Base-by-base conservation (phyloP, 92 coral and sea anemone species). In the Zoanthus gigantus region DNA sequence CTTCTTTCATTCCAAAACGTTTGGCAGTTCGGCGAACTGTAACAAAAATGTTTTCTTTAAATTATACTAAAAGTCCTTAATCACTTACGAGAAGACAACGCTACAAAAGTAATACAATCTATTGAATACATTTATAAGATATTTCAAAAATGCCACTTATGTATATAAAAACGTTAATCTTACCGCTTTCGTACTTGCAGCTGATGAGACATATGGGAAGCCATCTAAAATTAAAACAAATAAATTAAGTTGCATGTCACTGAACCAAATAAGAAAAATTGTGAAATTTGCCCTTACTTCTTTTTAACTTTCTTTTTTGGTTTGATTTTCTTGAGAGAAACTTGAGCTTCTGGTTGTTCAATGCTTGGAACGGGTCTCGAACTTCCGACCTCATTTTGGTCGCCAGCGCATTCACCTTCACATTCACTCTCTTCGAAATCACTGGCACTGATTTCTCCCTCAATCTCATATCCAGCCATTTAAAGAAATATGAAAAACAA, bases 101-200 rank as follows among this genome's bases (percentile, higher is more conserved):
- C 28, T 67, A 7, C 72, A 7, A 23, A 63, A 0, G 74, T 69
- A 69, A 69, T 69, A 11, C 31, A 14, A 69, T 32, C 66, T 17
- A 50, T 28, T 63, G n/a, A 0, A 63, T 63, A 17, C 3, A 63
- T 8, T 17, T 17, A 16, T 58, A 18, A 63, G 28, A 18, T 63
- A 63, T 63, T 63, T n/a, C 9, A 23, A 63, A 63, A 63, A 63
- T 63, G 23, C 54, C 14, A 47, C 18, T 44, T 28, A 63, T 54
- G 2, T 37, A 37, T 37, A 37, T 37, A 37, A 37, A 32, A 67
- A 65, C 12, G 7, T 58, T 60, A 30, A 68, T 75, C 99, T 91
- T 86, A 97, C 99, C 99, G 90, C 98, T 94, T 68, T 97, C 99
- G 61, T 97, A 97, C 86, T 97, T 97, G 90, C 99, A 97, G 83